These are phyloP conservation scores for Xenops minutus DNA, from an alignment of 2,797 vertebrate species.

Conservation along the genomic window DNA sequence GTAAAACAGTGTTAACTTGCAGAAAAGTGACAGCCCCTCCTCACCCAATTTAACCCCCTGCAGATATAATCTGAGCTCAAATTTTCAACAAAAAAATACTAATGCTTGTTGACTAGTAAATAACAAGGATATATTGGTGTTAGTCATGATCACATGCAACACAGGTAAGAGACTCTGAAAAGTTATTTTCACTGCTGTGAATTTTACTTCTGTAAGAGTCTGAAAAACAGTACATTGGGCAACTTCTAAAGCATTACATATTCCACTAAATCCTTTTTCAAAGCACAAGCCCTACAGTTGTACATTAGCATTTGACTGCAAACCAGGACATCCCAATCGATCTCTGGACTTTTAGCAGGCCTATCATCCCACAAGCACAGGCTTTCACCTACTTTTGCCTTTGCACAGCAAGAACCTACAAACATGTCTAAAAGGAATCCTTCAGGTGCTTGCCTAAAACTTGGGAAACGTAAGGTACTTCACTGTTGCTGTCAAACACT, in stretches of 20 bases:
- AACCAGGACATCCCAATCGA: fast-evolving
- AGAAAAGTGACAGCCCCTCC: neutral
- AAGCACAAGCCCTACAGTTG: neutral
- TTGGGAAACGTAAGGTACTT: neutral
- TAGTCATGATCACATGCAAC: neutral
- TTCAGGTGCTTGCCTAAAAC: neutral
- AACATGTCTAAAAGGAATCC: fast-evolving
- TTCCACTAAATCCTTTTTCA: neutral
- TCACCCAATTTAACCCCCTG: neutral
- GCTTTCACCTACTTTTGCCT: neutral
- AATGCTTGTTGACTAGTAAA: neutral
- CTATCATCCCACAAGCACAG: neutral
- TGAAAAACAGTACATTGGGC: neutral
- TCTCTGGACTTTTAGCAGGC: neutral
- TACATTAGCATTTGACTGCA: neutral
- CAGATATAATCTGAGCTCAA: neutral
- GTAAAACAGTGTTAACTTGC: neutral
- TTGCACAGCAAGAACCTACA: neutral
- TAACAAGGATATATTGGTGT: neutral
- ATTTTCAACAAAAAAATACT: neutral
- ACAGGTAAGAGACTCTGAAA: neutral
- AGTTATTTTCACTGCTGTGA: neutral
- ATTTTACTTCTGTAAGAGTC: neutral
- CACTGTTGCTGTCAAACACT: fast-evolving
- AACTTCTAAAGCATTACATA: neutral